Evolutionary conservation across 2,888 invertebrate genomes (phyloP).

Genomic region (Protophormia terraenovae): DNA sequence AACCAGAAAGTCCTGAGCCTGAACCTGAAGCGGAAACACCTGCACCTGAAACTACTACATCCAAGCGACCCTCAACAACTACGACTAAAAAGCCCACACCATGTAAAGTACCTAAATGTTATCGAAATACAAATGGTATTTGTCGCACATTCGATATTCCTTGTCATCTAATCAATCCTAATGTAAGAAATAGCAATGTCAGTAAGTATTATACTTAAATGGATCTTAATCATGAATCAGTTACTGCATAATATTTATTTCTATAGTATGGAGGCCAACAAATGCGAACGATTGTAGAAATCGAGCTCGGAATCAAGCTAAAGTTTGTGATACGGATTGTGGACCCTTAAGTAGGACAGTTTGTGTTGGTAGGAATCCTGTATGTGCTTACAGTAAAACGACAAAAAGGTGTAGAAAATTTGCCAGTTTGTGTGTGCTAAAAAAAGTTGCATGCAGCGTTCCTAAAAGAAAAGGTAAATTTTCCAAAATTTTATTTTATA

Average conservation of each 20-base stretch:
- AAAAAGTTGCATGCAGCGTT: neutral
- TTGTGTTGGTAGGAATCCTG: neutral
- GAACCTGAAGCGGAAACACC: no score
- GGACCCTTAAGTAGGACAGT: fast-evolving
- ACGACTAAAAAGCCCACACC: neutral
- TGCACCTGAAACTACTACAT: no score
- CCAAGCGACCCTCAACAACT: neutral
- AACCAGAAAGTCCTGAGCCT: no score
- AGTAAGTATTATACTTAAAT: neutral
- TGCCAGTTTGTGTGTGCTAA: neutral
- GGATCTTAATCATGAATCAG: no score
- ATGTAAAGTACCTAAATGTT: neutral
- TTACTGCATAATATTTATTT: no score
- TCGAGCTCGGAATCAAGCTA: neutral
- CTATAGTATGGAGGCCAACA: neutral
- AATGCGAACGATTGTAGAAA: neutral
- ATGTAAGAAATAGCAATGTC: neutral
- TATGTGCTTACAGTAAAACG: neutral
- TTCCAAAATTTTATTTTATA: neutral
- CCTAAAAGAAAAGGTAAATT: neutral
- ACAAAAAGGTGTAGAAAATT: neutral
- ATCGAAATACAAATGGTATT: neutral
- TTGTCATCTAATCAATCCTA: neutral
- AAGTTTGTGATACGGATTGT: neutral
- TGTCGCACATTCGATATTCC: neutral